phyloP scores from a whole-genome alignment of 2,797 vertebrate genomes.

The Acropternis orthonyx region DNA sequence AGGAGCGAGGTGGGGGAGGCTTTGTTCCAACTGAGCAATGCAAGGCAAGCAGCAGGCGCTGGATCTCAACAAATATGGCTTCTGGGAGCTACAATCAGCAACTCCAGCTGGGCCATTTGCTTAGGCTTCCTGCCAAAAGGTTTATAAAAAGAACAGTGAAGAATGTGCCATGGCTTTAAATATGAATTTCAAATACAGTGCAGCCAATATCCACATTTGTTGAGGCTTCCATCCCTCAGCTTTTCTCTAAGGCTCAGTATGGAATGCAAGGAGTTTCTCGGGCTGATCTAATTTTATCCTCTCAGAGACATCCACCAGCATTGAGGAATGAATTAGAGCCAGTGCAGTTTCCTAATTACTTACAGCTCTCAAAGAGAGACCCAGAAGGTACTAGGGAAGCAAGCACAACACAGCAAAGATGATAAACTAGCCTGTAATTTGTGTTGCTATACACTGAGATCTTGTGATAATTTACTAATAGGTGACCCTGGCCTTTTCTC shows the following conservation, averaged over 20 bases:
- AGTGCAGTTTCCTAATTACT: conserved; percentile 4
- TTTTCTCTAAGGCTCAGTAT: conserved; percentile 29
- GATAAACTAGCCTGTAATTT: not conserved
- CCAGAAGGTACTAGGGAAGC: not conserved
- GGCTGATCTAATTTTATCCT: conserved; percentile 51
- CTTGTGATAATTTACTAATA: not conserved
- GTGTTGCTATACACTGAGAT: not conserved
- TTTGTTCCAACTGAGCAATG: conserved; percentile 15
- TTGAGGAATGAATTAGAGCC: conserved; percentile 8
- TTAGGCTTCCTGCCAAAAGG: conserved; percentile 54
- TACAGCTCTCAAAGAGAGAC: not conserved
- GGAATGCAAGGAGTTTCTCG: conserved; percentile 45
- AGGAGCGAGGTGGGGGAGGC: not conserved
- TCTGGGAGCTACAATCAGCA: conserved; percentile 38
- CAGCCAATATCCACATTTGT: conserved; percentile 57
- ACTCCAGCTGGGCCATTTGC: conserved; percentile 63
- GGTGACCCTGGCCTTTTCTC: not conserved
- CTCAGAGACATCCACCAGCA: not conserved
- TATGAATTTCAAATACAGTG: conserved; percentile 28
- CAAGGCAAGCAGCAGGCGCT: conserved; percentile 13
- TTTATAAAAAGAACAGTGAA: conserved; percentile 62
- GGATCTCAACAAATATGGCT: conserved; percentile 36
- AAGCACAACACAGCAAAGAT: not conserved
- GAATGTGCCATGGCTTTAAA: conserved; percentile 53
- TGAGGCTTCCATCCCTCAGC: conserved; percentile 27